Evolutionary conservation across 2,888 invertebrate species (phyloP), one percentile per base, ranked within the genome.

Genomic region (Heliconius ismenius): DNA sequence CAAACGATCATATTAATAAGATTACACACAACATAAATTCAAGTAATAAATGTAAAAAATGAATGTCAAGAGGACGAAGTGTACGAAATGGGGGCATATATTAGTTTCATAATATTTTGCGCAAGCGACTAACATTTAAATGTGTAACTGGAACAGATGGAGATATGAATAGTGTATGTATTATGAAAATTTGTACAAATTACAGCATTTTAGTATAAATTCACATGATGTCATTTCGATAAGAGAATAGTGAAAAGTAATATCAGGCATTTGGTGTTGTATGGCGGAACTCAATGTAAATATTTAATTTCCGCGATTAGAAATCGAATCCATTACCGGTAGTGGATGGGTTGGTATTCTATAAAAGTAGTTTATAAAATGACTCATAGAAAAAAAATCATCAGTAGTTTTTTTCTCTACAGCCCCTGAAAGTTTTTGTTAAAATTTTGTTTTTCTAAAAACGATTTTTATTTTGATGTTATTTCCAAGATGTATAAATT

Each of bases 131-230:
- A 65, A 80, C 87, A 85, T 88, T 88, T 90, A 88, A 90, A 86
- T 90, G 84, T 88, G 91, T 90, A 91, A 88, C 85, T 90, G 83
- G 91, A 87, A 82, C 91, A 87, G 84, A 87, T 88, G 58, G 26
- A 63, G 76, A 73, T 84, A 80, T 81, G 83, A 81, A 74, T 77
- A 68, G 54, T 70, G 63, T 15, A 54, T 54, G 84, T 85, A 68
- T 24, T 39, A 62, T 49, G 43, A 60, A 28, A 62, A 69, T 49
- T 75, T 62, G 63, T 75, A 58, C 62, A 63, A 58, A 64, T 64
- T 36, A 64, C 54, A 39, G 64, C 32, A 72, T 36, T 72, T 58
- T 54, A n/a, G 21, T 64, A 15, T 32, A 74, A 49, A 32, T 54
- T 24, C 28, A 24, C 15, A 11, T 60, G 72, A 60, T 36, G 60